Base-by-base conservation (phyloP, 2,113 vertebrate species). In the Myotis lucifugus region DNA sequence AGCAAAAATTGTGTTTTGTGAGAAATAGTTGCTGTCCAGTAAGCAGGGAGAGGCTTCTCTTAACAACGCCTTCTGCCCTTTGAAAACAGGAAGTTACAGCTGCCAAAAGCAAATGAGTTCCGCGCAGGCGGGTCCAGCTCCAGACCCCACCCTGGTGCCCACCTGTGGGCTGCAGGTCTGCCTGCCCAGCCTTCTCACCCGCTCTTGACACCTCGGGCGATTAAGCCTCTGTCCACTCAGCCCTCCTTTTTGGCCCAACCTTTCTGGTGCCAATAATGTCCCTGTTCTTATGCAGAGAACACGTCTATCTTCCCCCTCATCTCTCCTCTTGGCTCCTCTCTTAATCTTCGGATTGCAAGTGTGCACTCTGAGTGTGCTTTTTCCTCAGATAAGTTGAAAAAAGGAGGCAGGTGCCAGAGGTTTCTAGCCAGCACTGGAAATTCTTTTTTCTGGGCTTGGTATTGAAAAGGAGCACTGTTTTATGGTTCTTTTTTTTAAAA, bases 141-240 rank as follows among this genome's bases (percentile, higher is more conserved):
- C 92, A 74, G 52, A 7, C 48, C 40, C 14, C 3, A n/a, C 54
- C 46, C 46, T 32, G 61, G 56, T 52, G 25, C 85, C 91, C 59
- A 73, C 78, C 72, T 46, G 91, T 7, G 50, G 54, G 40, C 23
- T 18, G 37, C 13, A 1, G 6, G 13, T 64, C 83, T 4, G 3
- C 32, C 50, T 9, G 18, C 9, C 29, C 12, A 8, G 5, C 3
- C 2, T 34, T 59, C 46, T 42, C 14, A 32, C 32, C 14, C 4
- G 50, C 67, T 42, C 83, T 1, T 18, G 66, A 56, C 74, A 61
- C 2, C 0, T 66, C 0, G 0, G 21, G 54, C 10, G 40, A 25
- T 32, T 19, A 23, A 81, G 81, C 59, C 13, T 13, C 73, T 25
- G 29, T 48, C 85, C 17, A 0, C 1, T 0, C 0, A 0, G 40